Conservation (phyloP, 2,113 vertebrate species). For the Macquaria australasica region DNA sequence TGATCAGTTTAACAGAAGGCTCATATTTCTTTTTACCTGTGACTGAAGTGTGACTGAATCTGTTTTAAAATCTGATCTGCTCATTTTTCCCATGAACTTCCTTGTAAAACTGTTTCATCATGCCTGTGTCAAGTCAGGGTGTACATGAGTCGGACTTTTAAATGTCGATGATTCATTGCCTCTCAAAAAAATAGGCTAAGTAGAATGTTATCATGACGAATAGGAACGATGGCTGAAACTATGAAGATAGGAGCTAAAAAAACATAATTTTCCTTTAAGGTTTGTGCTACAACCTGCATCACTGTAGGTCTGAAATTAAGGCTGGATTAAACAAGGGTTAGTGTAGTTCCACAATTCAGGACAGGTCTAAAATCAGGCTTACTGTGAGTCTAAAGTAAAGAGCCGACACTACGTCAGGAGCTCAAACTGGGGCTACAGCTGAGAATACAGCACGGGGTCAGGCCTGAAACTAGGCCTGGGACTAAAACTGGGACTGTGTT, state of each 20-base stretch:
- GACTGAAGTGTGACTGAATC: too few species aligned
- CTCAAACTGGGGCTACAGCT: background rate
- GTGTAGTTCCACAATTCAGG: background rate
- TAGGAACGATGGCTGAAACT: background rate
- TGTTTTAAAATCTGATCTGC: constrained; percentile 8
- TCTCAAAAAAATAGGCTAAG: background rate
- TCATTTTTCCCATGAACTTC: background rate
- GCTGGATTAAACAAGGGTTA: background rate
- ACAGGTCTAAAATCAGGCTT: background rate
- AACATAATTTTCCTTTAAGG: background rate
- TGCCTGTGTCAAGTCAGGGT: background rate
- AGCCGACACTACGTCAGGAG: background rate
- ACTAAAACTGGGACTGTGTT: background rate
- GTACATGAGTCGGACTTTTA: constrained; percentile 3
- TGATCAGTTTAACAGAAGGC: background rate
- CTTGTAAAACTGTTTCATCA: constrained; percentile 3
- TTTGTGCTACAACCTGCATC: background rate
- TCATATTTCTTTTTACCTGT: constrained; percentile 9
- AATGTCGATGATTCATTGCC: background rate
- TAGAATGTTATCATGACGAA: background rate
- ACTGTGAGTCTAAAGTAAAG: background rate
- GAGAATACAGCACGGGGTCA: background rate
- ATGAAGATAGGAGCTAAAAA: background rate
- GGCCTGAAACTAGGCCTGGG: background rate
- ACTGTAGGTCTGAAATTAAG: background rate